These are phyloP conservation scores for Eugnorisma glareosa DNA, from an alignment of 2,888 invertebrate genomes.

Conservation along the genomic window DNA sequence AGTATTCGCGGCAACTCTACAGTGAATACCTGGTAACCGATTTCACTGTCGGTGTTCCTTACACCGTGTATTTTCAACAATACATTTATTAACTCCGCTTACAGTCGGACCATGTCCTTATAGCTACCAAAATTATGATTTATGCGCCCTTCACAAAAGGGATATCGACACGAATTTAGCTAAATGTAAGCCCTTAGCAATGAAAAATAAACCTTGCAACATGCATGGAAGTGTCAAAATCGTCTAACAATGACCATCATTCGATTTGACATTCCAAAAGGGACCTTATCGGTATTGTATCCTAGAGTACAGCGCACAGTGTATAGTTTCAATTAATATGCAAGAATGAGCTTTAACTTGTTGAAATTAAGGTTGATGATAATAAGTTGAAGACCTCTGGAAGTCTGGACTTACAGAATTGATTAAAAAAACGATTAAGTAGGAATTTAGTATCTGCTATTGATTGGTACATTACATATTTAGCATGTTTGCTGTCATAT, in stretches of 20 bases:
- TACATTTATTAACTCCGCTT: slow-evolving; percentile 8
- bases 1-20: no score
- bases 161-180: slow-evolving; percentile 35
- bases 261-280: slow-evolving; percentile 7
- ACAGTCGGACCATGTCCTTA: slow-evolving; percentile 43
- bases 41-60: no score
- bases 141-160: slow-evolving; percentile 42
- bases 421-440: slow-evolving; percentile 25
- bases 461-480: background rate
- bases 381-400: background rate
- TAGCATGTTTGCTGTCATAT: slow-evolving; percentile 17
- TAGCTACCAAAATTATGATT: slow-evolving; percentile 51
- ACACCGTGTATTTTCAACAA: no score
- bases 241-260: background rate
- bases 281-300: slow-evolving; percentile 2
- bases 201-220: slow-evolving; percentile 16
- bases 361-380: background rate
- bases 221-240: slow-evolving; percentile 12
- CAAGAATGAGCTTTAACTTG: background rate
- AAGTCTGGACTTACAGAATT: background rate
- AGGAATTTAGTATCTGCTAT: background rate
- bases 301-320: background rate
- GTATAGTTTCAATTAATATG: background rate
- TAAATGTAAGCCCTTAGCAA: background rate
- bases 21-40: no score